A percentile compares a stretch with the other conserved stretches of the same genome.
Evolutionary conservation across 2,888 invertebrate genomes (phyloP).

Genomic region (Platycheirus albimanus): DNA sequence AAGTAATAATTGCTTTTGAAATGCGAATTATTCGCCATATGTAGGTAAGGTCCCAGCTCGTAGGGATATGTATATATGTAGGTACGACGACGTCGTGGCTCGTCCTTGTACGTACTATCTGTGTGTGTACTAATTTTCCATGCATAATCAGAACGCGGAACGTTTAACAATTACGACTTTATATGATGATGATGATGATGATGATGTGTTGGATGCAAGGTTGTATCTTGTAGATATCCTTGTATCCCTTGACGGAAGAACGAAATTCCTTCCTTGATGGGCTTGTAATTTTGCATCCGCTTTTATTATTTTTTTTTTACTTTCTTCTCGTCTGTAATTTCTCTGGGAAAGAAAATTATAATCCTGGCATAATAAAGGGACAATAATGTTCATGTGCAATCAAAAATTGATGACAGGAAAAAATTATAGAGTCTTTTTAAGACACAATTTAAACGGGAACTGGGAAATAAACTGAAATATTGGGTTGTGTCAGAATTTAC

Average conservation of each 20-base stretch:
- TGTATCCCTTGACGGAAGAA: background rate
- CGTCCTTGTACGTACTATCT: too few species aligned
- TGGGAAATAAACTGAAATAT: too few species aligned
- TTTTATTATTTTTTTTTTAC: too few species aligned
- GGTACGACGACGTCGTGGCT: too few species aligned
- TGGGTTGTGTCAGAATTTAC: too few species aligned
- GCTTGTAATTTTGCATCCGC: background rate
- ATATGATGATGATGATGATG: conserved; percentile 28
- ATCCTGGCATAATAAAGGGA: background rate
- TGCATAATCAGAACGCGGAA: conserved; percentile 63
- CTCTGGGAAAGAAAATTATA: background rate
- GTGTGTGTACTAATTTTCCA: conserved; percentile 40
- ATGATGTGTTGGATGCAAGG: conserved; percentile 9
- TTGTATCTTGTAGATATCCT: background rate
- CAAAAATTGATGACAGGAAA: too few species aligned
- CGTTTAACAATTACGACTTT: conserved; percentile 56
- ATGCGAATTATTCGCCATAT: conserved; percentile 38
- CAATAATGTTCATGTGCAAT: too few species aligned
- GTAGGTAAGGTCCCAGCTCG: too few species aligned
- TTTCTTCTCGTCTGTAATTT: background rate
- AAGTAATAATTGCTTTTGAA: conserved; percentile 53
- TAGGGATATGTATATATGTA: too few species aligned
- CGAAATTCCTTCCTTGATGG: background rate
- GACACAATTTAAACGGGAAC: too few species aligned
- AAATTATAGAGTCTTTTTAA: too few species aligned